phyloP scores from a whole-genome alignment of 2,888 invertebrate species.

The Hypolimnas misippus region DNA sequence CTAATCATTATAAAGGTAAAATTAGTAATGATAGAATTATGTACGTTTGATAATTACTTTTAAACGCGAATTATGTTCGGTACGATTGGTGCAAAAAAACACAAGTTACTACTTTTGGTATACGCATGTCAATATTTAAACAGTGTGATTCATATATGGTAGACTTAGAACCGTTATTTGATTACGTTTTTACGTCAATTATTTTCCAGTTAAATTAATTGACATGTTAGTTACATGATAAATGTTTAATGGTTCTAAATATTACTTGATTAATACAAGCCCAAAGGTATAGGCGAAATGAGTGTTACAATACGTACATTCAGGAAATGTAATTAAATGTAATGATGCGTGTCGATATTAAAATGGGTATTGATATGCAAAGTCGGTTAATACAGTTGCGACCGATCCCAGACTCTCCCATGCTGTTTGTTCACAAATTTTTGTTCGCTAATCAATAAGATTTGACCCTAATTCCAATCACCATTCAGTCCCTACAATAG shows the following conservation, averaged over 20 bases:
- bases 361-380: slow-evolving; percentile 82
- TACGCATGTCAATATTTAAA: slow-evolving; percentile 44
- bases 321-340: slow-evolving; percentile 80
- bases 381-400: slow-evolving; percentile 66
- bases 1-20: not conserved
- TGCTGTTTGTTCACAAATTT: slow-evolving; percentile 67
- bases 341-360: slow-evolving; percentile 81
- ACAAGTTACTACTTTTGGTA: slow-evolving; percentile 42
- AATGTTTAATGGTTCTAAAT: slow-evolving; percentile 18
- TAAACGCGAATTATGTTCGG: slow-evolving; percentile 19
- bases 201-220: slow-evolving; percentile 70
- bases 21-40: slow-evolving; percentile 15
- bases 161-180: slow-evolving; percentile 44
- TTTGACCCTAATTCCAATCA: slow-evolving; percentile 73
- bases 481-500: slow-evolving; percentile 66
- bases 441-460: slow-evolving; percentile 76
- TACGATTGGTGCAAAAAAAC: slow-evolving; percentile 19
- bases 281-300: slow-evolving; percentile 2
- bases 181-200: slow-evolving; percentile 77
- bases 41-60: slow-evolving; percentile 12
- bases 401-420: slow-evolving; percentile 71
- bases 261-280: slow-evolving; percentile 1
- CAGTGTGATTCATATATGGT: slow-evolving; percentile 56
- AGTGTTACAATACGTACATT: slow-evolving; percentile 49
- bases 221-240: slow-evolving; percentile 60